Conservation (phyloP, 2,797 vertebrate genomes). For the Graptemys geographica region DNA sequence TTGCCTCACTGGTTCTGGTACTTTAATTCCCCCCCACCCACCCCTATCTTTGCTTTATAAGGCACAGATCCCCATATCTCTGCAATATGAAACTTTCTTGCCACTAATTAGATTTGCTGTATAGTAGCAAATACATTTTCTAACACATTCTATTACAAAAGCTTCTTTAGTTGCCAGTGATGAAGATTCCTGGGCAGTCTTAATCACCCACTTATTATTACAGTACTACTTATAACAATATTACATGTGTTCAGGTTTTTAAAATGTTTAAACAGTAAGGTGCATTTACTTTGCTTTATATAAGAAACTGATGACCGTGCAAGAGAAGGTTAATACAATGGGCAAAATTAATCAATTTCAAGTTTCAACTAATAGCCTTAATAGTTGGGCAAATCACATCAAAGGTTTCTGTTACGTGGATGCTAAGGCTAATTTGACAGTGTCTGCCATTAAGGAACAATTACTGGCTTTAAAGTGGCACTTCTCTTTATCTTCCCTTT, state of each 20-base stretch:
- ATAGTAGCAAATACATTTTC: constrained; percentile 59
- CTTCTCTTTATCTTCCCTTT: constrained; percentile 48
- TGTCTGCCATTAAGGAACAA: constrained; percentile 68
- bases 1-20: background rate
- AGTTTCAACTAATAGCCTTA: constrained; percentile 69
- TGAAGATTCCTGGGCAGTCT: constrained; percentile 48
- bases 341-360: constrained; percentile 76
- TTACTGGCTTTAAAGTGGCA: constrained; percentile 62
- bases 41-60: background rate
- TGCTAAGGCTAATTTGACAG: constrained; percentile 67
- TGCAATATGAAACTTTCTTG: constrained; percentile 57
- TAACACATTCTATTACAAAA: constrained; percentile 18
- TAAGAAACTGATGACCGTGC: constrained; percentile 63
- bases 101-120: constrained; percentile 60
- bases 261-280: constrained; percentile 52
- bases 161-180: constrained; percentile 46
- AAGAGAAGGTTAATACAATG: constrained; percentile 72
- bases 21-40: background rate
- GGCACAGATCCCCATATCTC: constrained; percentile 43
- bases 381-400: constrained; percentile 69
- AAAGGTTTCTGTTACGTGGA: constrained; percentile 68
- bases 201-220: constrained; percentile 51
- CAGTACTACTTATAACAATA: constrained; percentile 47
- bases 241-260: constrained; percentile 29
- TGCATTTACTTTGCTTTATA: constrained; percentile 61